Conservation (phyloP, 2,888 invertebrate genomes). For the Apamea crenata region DNA sequence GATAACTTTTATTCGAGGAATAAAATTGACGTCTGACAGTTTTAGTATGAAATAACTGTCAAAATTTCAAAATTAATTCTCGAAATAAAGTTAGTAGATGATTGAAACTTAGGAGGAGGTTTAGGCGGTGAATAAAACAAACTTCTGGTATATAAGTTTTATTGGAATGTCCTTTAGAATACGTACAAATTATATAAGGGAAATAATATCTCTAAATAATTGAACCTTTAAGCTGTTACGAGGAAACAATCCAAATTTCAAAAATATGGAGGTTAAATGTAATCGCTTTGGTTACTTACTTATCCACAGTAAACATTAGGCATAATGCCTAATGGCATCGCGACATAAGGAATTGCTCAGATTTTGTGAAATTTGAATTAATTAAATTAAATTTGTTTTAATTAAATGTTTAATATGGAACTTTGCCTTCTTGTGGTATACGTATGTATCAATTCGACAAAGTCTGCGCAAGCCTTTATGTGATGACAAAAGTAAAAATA, state of each 20-base stretch:
- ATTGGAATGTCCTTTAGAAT: slow-evolving; percentile 87
- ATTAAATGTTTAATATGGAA: background rate
- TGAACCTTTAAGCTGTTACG: slow-evolving; percentile 71
- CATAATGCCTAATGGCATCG: slow-evolving; percentile 16
- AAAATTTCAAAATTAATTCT: too few species aligned
- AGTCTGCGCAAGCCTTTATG: slow-evolving; percentile 57
- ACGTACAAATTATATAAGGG: slow-evolving; percentile 78
- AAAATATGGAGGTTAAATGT: slow-evolving; percentile 81
- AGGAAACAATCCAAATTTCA: slow-evolving; percentile 71
- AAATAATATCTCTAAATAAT: slow-evolving; percentile 76
- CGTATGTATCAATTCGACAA: slow-evolving; percentile 40
- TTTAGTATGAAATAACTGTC: too few species aligned
- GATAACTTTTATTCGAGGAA: too few species aligned
- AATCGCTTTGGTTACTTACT: slow-evolving; percentile 81
- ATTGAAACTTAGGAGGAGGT: background rate
- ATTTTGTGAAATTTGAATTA: slow-evolving; percentile 45
- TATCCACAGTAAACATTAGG: slow-evolving; percentile 48
- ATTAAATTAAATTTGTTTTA: too few species aligned
- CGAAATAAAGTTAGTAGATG: too few species aligned
- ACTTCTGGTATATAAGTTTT: slow-evolving; percentile 81
- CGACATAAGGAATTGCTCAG: slow-evolving; percentile 47
- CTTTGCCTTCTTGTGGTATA: background rate
- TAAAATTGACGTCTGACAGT: too few species aligned
- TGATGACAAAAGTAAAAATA: slow-evolving; percentile 46
- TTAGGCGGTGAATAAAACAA: slow-evolving; percentile 65